Evolutionary conservation across 1,140 invertebrate genomes (phyloP).

Genomic region (Drosophila yakuba): DNA sequence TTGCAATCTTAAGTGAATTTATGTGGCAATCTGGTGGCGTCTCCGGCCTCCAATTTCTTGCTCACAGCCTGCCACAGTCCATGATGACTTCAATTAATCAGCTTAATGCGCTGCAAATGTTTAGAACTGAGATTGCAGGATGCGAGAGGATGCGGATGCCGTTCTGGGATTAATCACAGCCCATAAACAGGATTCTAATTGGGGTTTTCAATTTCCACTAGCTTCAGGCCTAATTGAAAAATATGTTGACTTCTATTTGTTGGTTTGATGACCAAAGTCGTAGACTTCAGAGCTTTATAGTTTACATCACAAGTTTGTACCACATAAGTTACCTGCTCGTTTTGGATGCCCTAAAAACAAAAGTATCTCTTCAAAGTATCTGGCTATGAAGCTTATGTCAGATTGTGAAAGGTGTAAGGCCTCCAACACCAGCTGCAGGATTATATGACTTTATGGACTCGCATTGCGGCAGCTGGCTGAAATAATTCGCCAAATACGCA

Average conservation of each 20-base stretch:
- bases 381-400: constrained; percentile 39
- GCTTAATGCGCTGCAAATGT: constrained; percentile 63
- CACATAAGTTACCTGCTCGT: constrained; percentile 1
- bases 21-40: constrained; percentile 71
- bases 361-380: constrained; percentile 3
- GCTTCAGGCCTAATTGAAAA: constrained; percentile 2
- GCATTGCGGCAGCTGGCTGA: constrained; percentile 24
- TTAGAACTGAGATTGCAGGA: constrained; percentile 65
- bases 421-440: constrained; percentile 49
- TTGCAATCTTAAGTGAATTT: constrained; percentile 81
- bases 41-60: constrained; percentile 41
- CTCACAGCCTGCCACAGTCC: constrained; percentile 62
- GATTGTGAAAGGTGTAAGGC: constrained; percentile 62
- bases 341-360: constrained; percentile 16
- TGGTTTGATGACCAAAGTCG: background rate
- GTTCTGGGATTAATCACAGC: constrained; percentile 37
- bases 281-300: too few species aligned
- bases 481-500: constrained; percentile 55
- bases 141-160: constrained; percentile 2
- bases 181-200: constrained; percentile 33
- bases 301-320: background rate
- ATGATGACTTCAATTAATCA: constrained; percentile 82
- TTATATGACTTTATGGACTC: constrained; percentile 44
- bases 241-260: background rate
- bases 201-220: constrained; percentile 9